Conservation (phyloP, 2,888 invertebrate genomes). For the Daptonema setosum region DNA sequence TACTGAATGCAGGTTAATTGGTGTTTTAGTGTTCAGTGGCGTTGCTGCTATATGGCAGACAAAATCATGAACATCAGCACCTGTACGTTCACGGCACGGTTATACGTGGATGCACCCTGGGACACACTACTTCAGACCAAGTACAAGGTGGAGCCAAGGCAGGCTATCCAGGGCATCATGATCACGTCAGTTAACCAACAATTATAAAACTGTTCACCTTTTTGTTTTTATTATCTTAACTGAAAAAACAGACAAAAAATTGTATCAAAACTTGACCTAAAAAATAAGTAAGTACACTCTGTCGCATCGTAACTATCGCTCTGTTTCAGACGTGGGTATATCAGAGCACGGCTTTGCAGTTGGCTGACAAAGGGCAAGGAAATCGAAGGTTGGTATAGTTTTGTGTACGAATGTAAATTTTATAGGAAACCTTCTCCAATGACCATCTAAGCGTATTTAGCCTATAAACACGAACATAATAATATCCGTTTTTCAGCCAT, state of each 20-base stretch:
- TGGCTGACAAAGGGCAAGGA: neutral
- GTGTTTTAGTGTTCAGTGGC: neutral
- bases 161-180: neutral
- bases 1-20: too few relatives aligned
- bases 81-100: neutral
- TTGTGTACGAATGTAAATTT: too few relatives aligned
- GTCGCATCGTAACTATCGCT: too few relatives aligned
- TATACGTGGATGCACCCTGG: constrained; percentile 2
- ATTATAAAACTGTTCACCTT: neutral
- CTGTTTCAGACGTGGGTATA: neutral
- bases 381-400: neutral
- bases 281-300: too few relatives aligned
- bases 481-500: neutral
- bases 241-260: too few relatives aligned
- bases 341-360: neutral
- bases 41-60: constrained; percentile 3
- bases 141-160: neutral
- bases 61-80: neutral
- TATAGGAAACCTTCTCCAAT: too few relatives aligned
- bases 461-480: neutral
- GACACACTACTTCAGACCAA: neutral
- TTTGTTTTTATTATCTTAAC: neutral
- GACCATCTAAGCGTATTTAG: neutral
- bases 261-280: too few relatives aligned
- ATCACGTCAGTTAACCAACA: neutral